Evolutionary conservation across 1,140 invertebrate genomes (phyloP).

Genomic region (Dinothrombium tinctorium): DNA sequence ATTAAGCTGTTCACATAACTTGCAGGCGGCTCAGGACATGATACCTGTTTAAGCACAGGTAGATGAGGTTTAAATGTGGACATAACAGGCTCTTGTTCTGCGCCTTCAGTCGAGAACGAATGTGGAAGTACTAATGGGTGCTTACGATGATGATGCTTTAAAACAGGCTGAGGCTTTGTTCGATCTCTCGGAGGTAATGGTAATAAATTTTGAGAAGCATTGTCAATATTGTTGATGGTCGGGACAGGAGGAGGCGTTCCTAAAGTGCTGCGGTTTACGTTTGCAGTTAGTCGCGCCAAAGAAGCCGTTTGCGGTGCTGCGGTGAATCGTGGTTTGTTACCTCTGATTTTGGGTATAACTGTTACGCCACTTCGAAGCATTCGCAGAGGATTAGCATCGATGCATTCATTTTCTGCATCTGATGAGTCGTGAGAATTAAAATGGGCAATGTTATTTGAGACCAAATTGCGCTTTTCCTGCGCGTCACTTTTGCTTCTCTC

Average conservation of each 20-base stretch:
- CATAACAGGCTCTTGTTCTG: not conserved
- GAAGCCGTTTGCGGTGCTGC: conserved; percentile 15
- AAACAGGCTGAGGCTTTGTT: conserved; percentile 34
- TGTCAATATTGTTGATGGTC: not conserved
- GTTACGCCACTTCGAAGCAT: conserved; percentile 40
- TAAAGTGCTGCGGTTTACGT: conserved; percentile 4
- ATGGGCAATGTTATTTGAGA: not conserved
- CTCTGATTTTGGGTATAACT: conserved; percentile 27
- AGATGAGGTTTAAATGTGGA: conserved; percentile 3
- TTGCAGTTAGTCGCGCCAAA: conserved; percentile 10
- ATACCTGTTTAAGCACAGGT: conserved; percentile 12
- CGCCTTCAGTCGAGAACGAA: not conserved
- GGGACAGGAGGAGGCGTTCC: conserved; percentile 14
- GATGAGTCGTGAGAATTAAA: not conserved
- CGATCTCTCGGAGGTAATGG: conserved; percentile 60
- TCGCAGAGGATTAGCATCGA: conserved; percentile 39
- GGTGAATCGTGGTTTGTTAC: conserved; percentile 27
- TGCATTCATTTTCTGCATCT: conserved; percentile 19
- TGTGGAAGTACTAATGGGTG: conserved; percentile 58
- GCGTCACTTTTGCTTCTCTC: not conserved
- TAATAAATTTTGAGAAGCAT: conserved; percentile 27
- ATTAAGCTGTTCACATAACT: not conserved
- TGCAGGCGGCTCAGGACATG: conserved; percentile 14
- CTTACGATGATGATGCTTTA: conserved; percentile 52
- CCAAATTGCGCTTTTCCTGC: not conserved